Base-by-base conservation (phyloP, 2,797 vertebrate genomes). In the Nothura maculosa region DNA sequence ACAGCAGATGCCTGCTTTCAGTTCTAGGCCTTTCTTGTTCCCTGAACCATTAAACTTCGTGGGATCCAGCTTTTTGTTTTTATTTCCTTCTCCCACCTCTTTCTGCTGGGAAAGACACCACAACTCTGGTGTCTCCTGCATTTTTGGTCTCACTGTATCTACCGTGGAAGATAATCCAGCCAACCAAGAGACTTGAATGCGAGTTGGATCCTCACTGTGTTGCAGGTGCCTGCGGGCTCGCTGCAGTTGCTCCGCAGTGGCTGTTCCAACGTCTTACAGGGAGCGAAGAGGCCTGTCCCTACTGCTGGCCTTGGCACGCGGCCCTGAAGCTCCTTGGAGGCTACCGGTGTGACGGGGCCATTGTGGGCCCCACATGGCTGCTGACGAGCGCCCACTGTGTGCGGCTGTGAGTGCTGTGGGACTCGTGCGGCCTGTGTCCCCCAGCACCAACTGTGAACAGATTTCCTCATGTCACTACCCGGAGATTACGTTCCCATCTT, bases 281-380 rank as follows among this genome's bases (percentile, higher is more conserved):
- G 13, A 34, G 61, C 55, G 87, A 93, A 80, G 74, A 94, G 50
- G 32, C 28, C 14, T 91, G 69, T 64, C 88, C 89, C 73, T 78
- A n/a, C 66, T 92, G 88, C 27, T 96, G 91, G 66, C 78, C 89
- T 3, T 91, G 81, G 72, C 74, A 87, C 1, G 16, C 60, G 12
- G n/a, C 27, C 27, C 50, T 94, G 69, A 52, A 48, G 50, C 78
- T 95, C 13, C 75, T 92, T 28, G 79, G 81, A 45, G 63, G 32
- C 13, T 48, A 67, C 28, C 69, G 42, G 27, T 84, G 81, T 6
- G 5, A 85, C 3, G 74, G 36, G 30, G 62, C 63, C 47, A 20
- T 86, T 36, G 52, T 81, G 47, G 83, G 21, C 50, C 43, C 76
- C 16, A 2, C 1, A 0, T 90, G 54, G 81, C 54, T 95, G 30